phyloP scores from a whole-genome alignment of 35 echinoderm and acorn worm genomes.

The Amphiura filiformis region DNA sequence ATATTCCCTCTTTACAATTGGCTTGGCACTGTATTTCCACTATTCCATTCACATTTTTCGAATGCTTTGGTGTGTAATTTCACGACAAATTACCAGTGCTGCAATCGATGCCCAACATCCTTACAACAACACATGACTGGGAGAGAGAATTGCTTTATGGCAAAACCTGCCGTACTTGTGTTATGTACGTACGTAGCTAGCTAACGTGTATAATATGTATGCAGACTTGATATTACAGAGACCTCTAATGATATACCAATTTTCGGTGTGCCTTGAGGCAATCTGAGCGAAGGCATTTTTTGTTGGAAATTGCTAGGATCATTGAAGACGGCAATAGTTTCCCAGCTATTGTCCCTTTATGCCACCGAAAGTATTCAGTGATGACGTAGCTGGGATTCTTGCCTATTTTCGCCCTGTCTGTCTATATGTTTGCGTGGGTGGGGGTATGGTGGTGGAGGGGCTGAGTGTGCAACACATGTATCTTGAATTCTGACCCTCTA shows the following conservation, averaged over 20 bases:
- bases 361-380: not conserved
- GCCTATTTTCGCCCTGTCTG: no score
- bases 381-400: not conserved
- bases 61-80: slow-evolving; percentile 15
- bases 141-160: not conserved
- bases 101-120: slow-evolving; percentile 10
- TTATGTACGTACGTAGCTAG: no score
- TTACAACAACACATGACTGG: not conserved
- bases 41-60: slow-evolving; percentile 4
- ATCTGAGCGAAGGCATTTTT: not conserved
- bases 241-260: slow-evolving; percentile 7
- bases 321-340: not conserved
- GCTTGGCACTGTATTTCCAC: not conserved
- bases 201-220: no score
- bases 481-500: no score
- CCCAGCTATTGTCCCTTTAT: not conserved
- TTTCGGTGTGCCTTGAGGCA: not conserved
- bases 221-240: not conserved
- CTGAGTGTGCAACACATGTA: no score
- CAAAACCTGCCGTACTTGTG: no score
- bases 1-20: not conserved
- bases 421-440: no score
- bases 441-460: no score
- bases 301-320: not conserved
- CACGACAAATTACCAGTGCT: not conserved